Percentiles rank a stretch among this genome's conserved stretches.
Evolutionary conservation across 2,113 vertebrate species (phyloP).

Genomic region (Leucopsar rothschildi): DNA sequence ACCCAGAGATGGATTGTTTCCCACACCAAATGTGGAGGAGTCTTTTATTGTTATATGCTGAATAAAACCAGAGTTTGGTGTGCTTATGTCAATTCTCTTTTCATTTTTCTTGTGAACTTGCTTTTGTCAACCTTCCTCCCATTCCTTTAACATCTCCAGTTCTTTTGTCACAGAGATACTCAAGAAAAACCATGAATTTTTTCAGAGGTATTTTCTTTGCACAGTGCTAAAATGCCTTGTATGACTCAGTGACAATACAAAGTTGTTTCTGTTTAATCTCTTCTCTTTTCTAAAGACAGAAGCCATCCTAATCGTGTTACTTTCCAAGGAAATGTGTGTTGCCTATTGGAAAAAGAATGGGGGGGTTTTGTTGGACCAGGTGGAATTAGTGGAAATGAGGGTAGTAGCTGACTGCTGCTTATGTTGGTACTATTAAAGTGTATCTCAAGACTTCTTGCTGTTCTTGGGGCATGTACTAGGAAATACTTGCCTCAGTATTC

Average conservation of each 20-base stretch:
- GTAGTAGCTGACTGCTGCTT: neutral
- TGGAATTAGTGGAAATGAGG: neutral
- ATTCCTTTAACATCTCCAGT: neutral
- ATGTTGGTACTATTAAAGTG: neutral
- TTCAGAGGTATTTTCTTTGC: neutral
- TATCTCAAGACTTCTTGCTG: neutral
- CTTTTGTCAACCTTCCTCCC: neutral
- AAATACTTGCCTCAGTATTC: neutral
- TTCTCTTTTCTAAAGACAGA: neutral
- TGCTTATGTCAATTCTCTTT: neutral
- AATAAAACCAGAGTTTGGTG: neutral
- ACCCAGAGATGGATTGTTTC: neutral
- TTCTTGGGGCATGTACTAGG: neutral
- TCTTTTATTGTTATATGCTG: neutral
- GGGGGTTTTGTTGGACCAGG: neutral
- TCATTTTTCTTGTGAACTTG: neutral
- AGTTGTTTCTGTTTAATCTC: neutral
- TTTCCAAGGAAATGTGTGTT: neutral
- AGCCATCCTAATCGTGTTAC: neutral
- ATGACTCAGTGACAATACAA: neutral
- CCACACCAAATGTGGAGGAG: neutral
- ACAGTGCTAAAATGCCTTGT: neutral
- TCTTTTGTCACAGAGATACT: neutral
- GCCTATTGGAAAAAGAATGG: neutral
- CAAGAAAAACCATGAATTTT: neutral